Conservation (phyloP, 2,113 vertebrate genomes). For the Chaenogobius annularis region DNA sequence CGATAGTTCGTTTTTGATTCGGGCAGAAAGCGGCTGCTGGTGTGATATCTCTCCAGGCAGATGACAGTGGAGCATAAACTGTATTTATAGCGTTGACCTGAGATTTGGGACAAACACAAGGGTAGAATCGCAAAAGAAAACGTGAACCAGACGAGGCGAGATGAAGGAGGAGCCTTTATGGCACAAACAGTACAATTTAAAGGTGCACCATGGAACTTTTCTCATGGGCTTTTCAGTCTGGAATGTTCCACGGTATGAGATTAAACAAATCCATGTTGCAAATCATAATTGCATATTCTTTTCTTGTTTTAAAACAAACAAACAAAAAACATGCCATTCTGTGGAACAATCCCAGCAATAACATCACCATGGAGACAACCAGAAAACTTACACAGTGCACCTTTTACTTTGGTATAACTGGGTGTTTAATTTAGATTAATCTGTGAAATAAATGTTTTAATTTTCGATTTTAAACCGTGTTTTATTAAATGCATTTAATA, state of each 20-base stretch:
- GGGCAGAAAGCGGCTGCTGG: slow-evolving; percentile 47
- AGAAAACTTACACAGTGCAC: too few species aligned
- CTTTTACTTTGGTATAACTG: too few species aligned
- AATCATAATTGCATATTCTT: too few species aligned
- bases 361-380: neutral
- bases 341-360: neutral
- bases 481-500: too few species aligned
- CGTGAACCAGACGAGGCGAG: neutral
- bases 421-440: too few species aligned
- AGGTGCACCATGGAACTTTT: neutral
- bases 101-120: slow-evolving; percentile 49
- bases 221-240: too few species aligned
- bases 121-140: slow-evolving; percentile 26
- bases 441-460: too few species aligned
- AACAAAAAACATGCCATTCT: neutral
- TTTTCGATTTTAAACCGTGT: too few species aligned
- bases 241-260: neutral
- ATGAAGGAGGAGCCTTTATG: slow-evolving; percentile 12
- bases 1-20: slow-evolving; percentile 57
- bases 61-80: slow-evolving; percentile 47
- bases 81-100: slow-evolving; percentile 45
- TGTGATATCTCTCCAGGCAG: slow-evolving; percentile 40
- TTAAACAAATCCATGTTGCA: too few species aligned
- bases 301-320: too few species aligned
- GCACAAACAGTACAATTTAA: slow-evolving; percentile 16